Conservation (phyloP, 1,140 invertebrate species). For the Solenopsis fugax region DNA sequence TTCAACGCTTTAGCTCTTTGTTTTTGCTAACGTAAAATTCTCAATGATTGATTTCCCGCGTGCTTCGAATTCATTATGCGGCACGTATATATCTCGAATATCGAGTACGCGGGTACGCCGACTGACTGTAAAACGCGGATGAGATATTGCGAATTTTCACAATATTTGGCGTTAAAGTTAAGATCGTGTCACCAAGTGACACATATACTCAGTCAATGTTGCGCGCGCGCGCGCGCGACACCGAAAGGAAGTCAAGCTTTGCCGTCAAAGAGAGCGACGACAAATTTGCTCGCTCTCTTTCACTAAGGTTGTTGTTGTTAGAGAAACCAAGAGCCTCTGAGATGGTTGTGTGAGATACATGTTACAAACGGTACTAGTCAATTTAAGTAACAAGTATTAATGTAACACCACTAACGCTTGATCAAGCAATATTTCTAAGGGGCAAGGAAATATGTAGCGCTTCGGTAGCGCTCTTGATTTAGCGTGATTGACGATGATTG, state of each 20-base stretch:
- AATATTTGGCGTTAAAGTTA: conserved; percentile 54
- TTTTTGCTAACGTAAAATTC: conserved; percentile 11
- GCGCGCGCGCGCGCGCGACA: conserved; percentile 49
- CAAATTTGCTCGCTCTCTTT: conserved; percentile 5
- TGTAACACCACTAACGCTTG: conserved; percentile 80
- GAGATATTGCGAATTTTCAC: conserved; percentile 65
- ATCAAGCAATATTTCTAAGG: conserved; percentile 79
- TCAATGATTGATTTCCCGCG: conserved; percentile 40
- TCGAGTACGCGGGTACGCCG: conserved; percentile 70
- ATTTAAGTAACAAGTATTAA: no score
- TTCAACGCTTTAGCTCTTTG: background rate
- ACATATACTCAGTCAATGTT: conserved; percentile 68
- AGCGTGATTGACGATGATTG: conserved; percentile 66
- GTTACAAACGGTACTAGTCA: conserved; percentile 79
- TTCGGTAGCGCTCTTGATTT: conserved; percentile 44
- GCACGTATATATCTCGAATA: conserved; percentile 56
- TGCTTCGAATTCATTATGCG: conserved; percentile 22
- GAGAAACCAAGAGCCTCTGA: conserved; percentile 1
- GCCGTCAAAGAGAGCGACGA: conserved; percentile 36
- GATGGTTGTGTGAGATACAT: conserved; percentile 34
- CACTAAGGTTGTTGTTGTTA: conserved; percentile 38
- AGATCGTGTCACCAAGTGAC: conserved; percentile 48
- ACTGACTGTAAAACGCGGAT: conserved; percentile 42
- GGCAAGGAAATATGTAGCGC: conserved; percentile 52
- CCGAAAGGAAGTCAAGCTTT: conserved; percentile 72